A percentile compares a stretch with the other conserved stretches of the same genome.
Evolutionary conservation across 2,797 vertebrate species (phyloP).

Genomic region (Threskiornis aethiopicus): DNA sequence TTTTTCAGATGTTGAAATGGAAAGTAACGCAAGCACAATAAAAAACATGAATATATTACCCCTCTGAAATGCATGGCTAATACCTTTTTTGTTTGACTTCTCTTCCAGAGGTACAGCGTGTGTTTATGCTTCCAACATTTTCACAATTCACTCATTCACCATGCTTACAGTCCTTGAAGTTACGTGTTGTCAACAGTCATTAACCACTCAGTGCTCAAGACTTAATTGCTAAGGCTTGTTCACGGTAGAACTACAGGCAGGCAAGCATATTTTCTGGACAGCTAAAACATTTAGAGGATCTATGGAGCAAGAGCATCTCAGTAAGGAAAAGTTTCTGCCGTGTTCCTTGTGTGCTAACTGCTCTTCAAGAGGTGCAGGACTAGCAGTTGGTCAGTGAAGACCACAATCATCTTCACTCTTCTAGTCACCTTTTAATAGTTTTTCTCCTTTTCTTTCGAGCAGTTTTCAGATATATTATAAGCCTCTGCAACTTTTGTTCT

Average conservation of each 20-base stretch:
- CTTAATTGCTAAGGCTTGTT: background rate
- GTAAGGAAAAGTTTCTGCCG: accelerated
- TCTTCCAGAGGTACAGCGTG: background rate
- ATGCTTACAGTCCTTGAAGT: background rate
- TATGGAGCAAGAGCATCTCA: background rate
- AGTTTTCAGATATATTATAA: background rate
- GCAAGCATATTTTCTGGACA: background rate
- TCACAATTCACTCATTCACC: background rate
- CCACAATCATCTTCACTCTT: background rate
- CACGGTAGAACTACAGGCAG: background rate
- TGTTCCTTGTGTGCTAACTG: background rate
- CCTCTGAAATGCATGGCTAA: slow-evolving; percentile 20
- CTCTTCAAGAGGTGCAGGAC: background rate
- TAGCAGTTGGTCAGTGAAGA: background rate
- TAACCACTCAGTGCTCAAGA: background rate
- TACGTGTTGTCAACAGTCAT: background rate
- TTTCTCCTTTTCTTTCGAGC: background rate
- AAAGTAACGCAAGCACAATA: slow-evolving; percentile 80
- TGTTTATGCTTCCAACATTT: background rate
- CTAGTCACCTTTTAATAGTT: background rate
- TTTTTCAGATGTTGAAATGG: slow-evolving; percentile 26
- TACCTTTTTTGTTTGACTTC: slow-evolving; percentile 45
- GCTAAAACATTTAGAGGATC: background rate
- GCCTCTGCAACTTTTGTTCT: background rate
- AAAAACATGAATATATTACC: slow-evolving; percentile 56